Base-by-base conservation (phyloP, 2,113 vertebrate genomes). In the Notothenia rossii region DNA sequence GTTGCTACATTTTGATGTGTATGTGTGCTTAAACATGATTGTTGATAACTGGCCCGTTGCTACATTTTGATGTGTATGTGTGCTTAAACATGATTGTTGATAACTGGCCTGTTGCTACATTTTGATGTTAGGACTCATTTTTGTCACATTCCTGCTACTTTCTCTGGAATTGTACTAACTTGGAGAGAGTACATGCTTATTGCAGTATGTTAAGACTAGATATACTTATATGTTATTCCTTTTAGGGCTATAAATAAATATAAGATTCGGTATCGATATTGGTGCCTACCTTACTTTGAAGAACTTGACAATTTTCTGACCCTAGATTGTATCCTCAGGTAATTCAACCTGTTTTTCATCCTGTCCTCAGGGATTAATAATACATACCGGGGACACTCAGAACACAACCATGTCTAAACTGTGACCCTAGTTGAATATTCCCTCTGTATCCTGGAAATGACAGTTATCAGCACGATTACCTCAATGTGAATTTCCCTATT, bases 281-380 rank as follows among this genome's bases (percentile, higher is more conserved):
- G 18, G 18, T 20, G 22, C 25, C 18, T 40, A 22, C 4, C 29
- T 20, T 53, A n/a, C 15, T 51, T 67, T 48, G 3, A 56, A 45
- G 54, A 29, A 29, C 29, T 29, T 29, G 29, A 29, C 29, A 29
- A 29, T 29, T 29, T 4, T 29, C 29, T 29, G 29, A 29, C 8
- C 18, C 20, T 17, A 7, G 25, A 48, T 73, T 43, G 22, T 36
- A 55, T 4, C 7, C 5, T 69, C 36, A 15, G 46, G 40, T 51
- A 33, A 61, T 65, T 36, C 4, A 48, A 4, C 20, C 3, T 68
- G 22, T 43, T 62, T 58, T 7, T 72, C 20, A 2, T 78, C 25
- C 76, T 76, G 14, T 84, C 61, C 20, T 60, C 79, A 84, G 87
- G 59, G 53, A 80, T 75, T 15, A 59, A 60, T 53, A 71, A 36